Percentiles rank a stretch among this genome's conserved stretches.
phyloP scores from a whole-genome alignment of 2,888 invertebrate genomes.

The Brenthis daphne region DNA sequence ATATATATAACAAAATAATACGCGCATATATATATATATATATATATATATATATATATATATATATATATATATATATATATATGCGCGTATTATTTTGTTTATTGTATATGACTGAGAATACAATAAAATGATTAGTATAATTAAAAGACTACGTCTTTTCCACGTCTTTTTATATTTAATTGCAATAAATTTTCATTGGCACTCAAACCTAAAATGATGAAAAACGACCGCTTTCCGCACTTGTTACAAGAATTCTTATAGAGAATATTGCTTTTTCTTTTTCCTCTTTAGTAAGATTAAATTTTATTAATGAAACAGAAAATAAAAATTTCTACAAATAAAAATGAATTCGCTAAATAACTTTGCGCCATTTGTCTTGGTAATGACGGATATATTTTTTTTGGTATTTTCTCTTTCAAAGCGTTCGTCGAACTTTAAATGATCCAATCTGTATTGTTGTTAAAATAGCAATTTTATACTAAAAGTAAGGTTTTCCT shows the following conservation, averaged over 20 bases:
- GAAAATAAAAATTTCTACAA: constrained; percentile 71
- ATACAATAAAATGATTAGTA: too few species aligned
- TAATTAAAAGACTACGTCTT: not conserved
- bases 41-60: too few species aligned
- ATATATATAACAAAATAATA: too few species aligned
- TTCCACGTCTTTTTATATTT: constrained; percentile 38
- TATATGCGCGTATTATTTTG: too few species aligned
- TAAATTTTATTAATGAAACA: constrained; percentile 77
- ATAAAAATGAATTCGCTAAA: constrained; percentile 63
- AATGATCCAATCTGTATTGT: too few species aligned
- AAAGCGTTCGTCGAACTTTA: not conserved
- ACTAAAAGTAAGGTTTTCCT: too few species aligned
- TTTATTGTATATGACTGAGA: too few species aligned
- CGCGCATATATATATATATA: too few species aligned
- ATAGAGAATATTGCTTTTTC: constrained; percentile 60
- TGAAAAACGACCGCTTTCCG: constrained; percentile 55
- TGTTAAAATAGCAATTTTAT: too few species aligned
- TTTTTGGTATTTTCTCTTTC: constrained; percentile 41
- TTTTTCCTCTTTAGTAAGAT: constrained; percentile 67
- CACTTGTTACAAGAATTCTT: constrained; percentile 61
- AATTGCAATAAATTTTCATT: constrained; percentile 46
- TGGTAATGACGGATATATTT: constrained; percentile 55
- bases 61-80: too few species aligned
- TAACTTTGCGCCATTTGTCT: constrained; percentile 68
- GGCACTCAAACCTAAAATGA: constrained; percentile 49